phyloP scores from a whole-genome alignment of 1,140 invertebrate genomes.

The Chlorops oryzae region DNA sequence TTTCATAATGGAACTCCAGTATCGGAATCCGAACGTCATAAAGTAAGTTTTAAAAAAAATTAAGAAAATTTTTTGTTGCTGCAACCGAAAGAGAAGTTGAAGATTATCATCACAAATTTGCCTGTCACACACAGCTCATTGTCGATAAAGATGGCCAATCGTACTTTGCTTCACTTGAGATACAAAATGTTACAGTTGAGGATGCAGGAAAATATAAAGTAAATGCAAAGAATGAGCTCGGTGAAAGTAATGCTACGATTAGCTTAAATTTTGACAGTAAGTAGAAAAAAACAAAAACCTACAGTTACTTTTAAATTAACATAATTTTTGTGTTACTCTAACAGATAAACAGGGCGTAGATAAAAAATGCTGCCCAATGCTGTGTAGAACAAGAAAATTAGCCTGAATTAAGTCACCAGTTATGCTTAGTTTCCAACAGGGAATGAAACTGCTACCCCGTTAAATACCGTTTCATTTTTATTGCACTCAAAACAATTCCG shows the following conservation, averaged over 20 bases:
- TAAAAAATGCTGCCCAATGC: no score
- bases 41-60: conserved; percentile 54
- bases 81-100: no score
- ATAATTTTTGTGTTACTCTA: no score
- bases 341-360: no score
- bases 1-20: conserved; percentile 79
- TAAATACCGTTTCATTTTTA: no score
- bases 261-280: conserved; percentile 97
- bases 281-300: conserved; percentile 48
- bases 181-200: conserved; percentile 89
- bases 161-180: conserved; percentile 86
- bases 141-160: conserved; percentile 87
- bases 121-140: conserved; percentile 66
- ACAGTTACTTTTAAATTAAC: not conserved
- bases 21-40: conserved; percentile 70
- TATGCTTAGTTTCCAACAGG: no score
- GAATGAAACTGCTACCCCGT: no score
- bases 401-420: no score
- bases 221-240: conserved; percentile 91
- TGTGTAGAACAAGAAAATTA: no score
- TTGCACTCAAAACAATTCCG: no score
- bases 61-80: not conserved
- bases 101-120: no score
- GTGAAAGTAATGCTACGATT: conserved; percentile 93
- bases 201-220: conserved; percentile 97